Evolutionary conservation across 2,113 vertebrate species (phyloP).

Genomic region (Sinocyclocheilus rhinocerous): DNA sequence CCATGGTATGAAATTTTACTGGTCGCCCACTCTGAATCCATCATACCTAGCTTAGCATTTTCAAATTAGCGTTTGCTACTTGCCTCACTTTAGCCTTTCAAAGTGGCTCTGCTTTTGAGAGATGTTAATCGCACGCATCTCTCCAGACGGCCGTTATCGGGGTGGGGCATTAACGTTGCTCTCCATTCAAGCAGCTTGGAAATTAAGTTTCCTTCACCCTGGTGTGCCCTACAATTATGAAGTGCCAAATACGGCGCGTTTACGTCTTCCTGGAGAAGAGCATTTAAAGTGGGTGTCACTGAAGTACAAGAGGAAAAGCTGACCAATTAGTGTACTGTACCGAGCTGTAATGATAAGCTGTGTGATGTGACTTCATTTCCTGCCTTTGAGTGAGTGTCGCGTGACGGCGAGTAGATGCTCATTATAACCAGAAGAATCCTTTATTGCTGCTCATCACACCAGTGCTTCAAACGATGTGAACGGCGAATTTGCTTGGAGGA

Average conservation of each 20-base stretch:
- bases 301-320: constrained; percentile 30
- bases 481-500: not conserved
- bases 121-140: constrained; percentile 64
- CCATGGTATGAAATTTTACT: not conserved
- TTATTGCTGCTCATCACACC: not conserved
- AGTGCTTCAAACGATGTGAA: constrained; percentile 20
- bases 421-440: not conserved
- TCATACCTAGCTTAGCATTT: constrained; percentile 67
- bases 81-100: constrained; percentile 58
- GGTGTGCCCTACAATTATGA: constrained; percentile 71
- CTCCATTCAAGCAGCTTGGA: constrained; percentile 61
- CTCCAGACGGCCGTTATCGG: constrained; percentile 69
- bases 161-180: constrained; percentile 70
- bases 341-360: constrained; percentile 55
- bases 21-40: not conserved
- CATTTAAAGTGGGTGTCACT: constrained; percentile 39
- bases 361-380: constrained; percentile 22
- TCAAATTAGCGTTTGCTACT: constrained; percentile 55
- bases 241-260: constrained; percentile 67
- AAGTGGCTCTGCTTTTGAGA: constrained; percentile 60
- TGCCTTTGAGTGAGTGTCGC: constrained; percentile 27
- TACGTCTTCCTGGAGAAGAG: constrained; percentile 59
- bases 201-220: constrained; percentile 70
- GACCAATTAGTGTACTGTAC: constrained; percentile 41
- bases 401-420: not conserved